These are phyloP conservation scores for Pollenia labialis DNA, from an alignment of 2,888 invertebrate genomes.

Conservation along the genomic window DNA sequence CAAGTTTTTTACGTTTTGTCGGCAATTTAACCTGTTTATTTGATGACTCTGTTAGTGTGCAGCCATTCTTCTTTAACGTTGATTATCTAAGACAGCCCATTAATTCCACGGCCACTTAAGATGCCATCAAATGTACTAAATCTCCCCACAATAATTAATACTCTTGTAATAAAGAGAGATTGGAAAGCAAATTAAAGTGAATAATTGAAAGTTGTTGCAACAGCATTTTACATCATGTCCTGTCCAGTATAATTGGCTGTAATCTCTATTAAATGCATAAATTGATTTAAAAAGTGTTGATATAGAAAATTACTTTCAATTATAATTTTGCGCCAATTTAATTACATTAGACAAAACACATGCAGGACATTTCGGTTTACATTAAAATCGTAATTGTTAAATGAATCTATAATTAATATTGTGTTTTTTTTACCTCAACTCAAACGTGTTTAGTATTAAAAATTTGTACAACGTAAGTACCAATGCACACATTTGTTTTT, in stretches of 20 bases:
- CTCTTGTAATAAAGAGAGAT: not conserved
- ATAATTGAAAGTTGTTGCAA: conserved; percentile 9
- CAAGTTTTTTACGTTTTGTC: too few species aligned
- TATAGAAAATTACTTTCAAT: conserved; percentile 14
- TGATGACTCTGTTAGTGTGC: too few species aligned
- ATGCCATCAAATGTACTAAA: not conserved
- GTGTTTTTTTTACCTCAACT: not conserved
- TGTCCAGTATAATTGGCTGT: not conserved
- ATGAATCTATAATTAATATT: not conserved
- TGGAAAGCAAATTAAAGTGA: not conserved
- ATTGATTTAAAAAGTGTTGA: conserved; percentile 12
- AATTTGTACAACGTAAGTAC: too few species aligned
- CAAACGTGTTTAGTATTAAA: too few species aligned
- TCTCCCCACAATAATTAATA: not conserved
- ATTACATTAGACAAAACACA: conserved; percentile 12
- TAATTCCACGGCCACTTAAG: not conserved
- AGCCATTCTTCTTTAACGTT: too few species aligned
- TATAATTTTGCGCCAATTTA: not conserved
- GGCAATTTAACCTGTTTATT: too few species aligned
- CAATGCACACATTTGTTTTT: conserved; percentile 11
- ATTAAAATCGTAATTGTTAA: not conserved
- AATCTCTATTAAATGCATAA: conserved; percentile 6
- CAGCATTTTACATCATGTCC: not conserved
- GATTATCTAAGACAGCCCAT: not conserved
- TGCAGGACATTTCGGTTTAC: not conserved